A percentile compares a stretch with the other conserved stretches of the same genome.
Evolutionary conservation across 30 jellyfish, hydroid and myxozoan genomes (phyloP).

Genomic region (Aurelia aurita complex sp. Pacific): DNA sequence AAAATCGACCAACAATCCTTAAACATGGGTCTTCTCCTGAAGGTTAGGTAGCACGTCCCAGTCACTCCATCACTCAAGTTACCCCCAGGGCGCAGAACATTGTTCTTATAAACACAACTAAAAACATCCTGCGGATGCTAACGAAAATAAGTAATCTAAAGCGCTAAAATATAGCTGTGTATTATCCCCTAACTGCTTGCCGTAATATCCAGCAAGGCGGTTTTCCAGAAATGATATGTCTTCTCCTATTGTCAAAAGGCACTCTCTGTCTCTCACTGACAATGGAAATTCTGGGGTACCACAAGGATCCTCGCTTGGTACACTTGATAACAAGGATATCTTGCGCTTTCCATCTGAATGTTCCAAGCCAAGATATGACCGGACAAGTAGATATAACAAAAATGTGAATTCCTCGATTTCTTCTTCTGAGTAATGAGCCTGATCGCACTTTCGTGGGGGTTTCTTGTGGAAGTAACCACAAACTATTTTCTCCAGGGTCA

Average conservation of each 20-base stretch:
- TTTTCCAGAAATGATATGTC: background rate
- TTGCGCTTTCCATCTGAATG: background rate
- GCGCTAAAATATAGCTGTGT: slow-evolving; percentile 1
- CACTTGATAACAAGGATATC: slow-evolving; percentile 5
- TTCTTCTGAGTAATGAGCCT: background rate
- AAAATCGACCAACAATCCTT: too few species aligned
- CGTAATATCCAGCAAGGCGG: slow-evolving; percentile 35
- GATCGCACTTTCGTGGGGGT: slow-evolving; percentile 6
- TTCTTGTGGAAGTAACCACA: slow-evolving; percentile 18
- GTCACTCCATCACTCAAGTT: too few species aligned
- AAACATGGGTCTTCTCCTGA: too few species aligned
- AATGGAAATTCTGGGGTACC: background rate
- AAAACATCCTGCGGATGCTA: too few species aligned
- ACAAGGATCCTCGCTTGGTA: background rate
- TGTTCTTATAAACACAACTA: too few species aligned
- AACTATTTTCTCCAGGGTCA: slow-evolving; percentile 26
- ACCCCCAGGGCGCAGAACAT: too few species aligned
- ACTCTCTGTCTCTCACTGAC: slow-evolving; percentile 33
- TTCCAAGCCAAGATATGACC: slow-evolving; percentile 20
- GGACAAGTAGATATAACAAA: slow-evolving; percentile 20
- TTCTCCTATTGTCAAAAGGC: slow-evolving; percentile 17
- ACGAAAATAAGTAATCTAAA: background rate
- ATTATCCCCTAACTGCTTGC: background rate
- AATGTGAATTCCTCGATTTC: slow-evolving; percentile 35
- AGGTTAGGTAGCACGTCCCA: too few species aligned